Conservation (phyloP, 2,797 vertebrate genomes). For the Ctenochaetus hawaiiensis region DNA sequence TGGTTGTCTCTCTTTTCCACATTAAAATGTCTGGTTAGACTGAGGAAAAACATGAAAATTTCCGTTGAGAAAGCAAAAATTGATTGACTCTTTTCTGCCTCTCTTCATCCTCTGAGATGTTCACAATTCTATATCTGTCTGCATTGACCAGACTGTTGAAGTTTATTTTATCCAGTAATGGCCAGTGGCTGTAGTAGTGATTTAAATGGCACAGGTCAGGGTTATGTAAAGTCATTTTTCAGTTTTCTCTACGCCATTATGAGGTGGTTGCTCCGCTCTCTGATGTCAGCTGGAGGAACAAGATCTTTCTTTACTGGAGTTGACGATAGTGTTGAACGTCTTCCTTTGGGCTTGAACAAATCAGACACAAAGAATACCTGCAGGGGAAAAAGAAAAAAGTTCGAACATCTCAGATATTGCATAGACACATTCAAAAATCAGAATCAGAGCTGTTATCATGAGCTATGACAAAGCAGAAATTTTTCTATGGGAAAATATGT, state of each 20-base stretch:
- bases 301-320: constrained; percentile 90
- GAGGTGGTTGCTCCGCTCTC: constrained; percentile 92
- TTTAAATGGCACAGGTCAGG: constrained; percentile 59
- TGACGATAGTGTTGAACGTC: constrained; percentile 82
- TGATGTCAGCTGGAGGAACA: constrained; percentile 91
- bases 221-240: constrained; percentile 46
- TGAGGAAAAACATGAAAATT: constrained; percentile 31
- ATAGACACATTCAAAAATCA: background rate
- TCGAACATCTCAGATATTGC: background rate
- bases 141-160: constrained; percentile 38
- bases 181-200: constrained; percentile 63
- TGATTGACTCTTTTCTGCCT: constrained; percentile 27
- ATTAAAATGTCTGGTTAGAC: constrained; percentile 52
- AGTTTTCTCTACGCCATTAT: constrained; percentile 88
- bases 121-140: constrained; percentile 40
- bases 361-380: constrained; percentile 95
- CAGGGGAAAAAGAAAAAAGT: background rate
- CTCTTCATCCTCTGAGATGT: constrained; percentile 39
- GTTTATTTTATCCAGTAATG: constrained; percentile 58
- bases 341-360: constrained; percentile 91
- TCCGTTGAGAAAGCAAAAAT: constrained; percentile 37
- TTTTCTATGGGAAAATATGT: no score
- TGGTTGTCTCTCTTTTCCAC: constrained; percentile 49
- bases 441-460: background rate
- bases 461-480: background rate